A percentile compares a stretch with the other conserved stretches of the same genome.
Conservation (phyloP, 2,113 vertebrate genomes). For the Ptilorrhoa leucosticta region DNA sequence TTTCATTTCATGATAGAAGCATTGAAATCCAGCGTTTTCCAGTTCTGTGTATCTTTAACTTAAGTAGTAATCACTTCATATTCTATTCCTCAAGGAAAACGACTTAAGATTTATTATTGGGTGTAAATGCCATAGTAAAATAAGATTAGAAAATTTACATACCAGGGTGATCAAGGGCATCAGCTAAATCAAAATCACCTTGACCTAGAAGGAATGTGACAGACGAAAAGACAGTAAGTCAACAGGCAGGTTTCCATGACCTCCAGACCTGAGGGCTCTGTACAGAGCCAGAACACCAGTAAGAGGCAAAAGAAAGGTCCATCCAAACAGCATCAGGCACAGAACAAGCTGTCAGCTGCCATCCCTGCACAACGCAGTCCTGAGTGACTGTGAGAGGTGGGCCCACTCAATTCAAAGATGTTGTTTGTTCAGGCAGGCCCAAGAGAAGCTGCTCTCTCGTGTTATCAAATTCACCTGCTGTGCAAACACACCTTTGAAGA, state of each 20-base stretch:
- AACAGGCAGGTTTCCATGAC: background rate
- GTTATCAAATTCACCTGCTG: background rate
- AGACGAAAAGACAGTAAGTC: background rate
- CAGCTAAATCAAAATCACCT: conserved; percentile 66
- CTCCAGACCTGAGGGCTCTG: background rate
- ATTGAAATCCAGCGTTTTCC: background rate
- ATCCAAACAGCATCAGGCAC: background rate
- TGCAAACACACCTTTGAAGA: background rate
- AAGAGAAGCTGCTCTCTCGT: background rate
- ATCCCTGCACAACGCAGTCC: fast-evolving
- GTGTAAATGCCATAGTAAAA: background rate
- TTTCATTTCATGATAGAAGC: background rate
- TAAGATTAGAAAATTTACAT: background rate
- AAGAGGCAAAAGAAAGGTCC: background rate
- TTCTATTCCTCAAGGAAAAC: background rate
- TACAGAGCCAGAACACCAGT: background rate
- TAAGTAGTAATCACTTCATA: background rate
- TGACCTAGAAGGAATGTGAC: conserved; percentile 48
- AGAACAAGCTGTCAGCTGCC: background rate
- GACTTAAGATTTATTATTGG: background rate
- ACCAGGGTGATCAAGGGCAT: conserved; percentile 67
- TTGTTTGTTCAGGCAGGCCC: background rate
- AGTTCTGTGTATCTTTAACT: background rate
- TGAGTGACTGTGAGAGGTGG: background rate
- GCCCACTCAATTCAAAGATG: background rate